These are phyloP conservation scores for Metopia argyrocephala DNA, from an alignment of 2,888 invertebrate genomes.

Conservation along the genomic window DNA sequence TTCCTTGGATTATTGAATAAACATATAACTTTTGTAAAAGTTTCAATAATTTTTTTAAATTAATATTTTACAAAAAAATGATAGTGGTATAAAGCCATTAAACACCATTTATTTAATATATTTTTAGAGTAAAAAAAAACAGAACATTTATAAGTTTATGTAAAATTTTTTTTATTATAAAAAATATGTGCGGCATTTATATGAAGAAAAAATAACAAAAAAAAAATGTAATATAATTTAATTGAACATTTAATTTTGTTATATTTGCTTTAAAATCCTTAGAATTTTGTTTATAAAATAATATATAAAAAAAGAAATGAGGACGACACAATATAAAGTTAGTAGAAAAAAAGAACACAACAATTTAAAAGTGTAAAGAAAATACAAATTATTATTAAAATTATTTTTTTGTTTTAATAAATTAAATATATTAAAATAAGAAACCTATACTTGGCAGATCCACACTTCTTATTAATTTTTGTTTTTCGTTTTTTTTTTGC, in stretches of 20 bases:
- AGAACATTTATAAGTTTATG: constrained; percentile 54
- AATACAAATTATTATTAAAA: constrained; percentile 33
- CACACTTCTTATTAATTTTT: constrained; percentile 12
- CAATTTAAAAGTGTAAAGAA: constrained; percentile 59
- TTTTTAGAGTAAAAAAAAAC: constrained; percentile 46
- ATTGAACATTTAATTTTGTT: constrained; percentile 22
- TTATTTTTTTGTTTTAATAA: constrained; percentile 26
- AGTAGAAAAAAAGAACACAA: constrained; percentile 59
- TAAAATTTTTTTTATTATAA: constrained; percentile 34
- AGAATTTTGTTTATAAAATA: constrained; percentile 36
- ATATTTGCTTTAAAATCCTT: constrained; percentile 7
- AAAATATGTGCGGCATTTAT: constrained; percentile 58
- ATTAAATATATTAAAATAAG: constrained; percentile 20
- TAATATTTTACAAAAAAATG: constrained; percentile 49
- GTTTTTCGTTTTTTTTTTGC: background rate
- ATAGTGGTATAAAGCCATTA: constrained; percentile 59
- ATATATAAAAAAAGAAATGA: constrained; percentile 43
- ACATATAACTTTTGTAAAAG: constrained; percentile 14
- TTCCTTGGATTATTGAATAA: constrained; percentile 8
- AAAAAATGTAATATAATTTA: constrained; percentile 46
- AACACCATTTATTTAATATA: constrained; percentile 57
- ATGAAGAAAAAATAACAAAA: constrained; percentile 44
- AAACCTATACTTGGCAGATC: constrained; percentile 47
- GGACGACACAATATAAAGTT: constrained; percentile 56
- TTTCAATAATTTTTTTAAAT: constrained; percentile 32